Evolutionary conservation across 1,140 invertebrate genomes (phyloP), one percentile per base, ranked within the genome.

Genomic region (Rhopalosiphum maidis): DNA sequence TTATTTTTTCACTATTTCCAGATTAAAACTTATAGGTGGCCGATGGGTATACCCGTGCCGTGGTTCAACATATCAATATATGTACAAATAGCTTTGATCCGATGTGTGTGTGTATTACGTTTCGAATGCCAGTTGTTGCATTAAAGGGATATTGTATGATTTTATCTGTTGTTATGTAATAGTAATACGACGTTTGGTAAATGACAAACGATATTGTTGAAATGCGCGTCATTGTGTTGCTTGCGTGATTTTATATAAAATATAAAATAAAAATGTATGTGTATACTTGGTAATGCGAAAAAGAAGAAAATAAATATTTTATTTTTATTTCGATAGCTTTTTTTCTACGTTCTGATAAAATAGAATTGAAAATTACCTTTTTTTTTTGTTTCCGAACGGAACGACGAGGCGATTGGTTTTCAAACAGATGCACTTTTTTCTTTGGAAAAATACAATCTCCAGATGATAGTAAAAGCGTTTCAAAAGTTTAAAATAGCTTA

Each of bases 281-380:
- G 37, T 85, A 43, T 82, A 82, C 55, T 37, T 82, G 18, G 68
- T 35, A 82, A 35, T 35, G 55, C 9, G n/a, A 82, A 82, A 82
- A n/a, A 35, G 35, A n/a, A 83, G 37, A 41, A 83, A 83, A 23
- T 41, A 83, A 37, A 83, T 41, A 41, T 37, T 83, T 83, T 83
- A 83, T 83, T 41, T 83, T 83, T 83, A 83, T 83, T 83, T 83
- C 22, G 37, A 83, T 83, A 21, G 21, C 22, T 37, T 83, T 37
- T 41, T 37, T 41, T 41, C 35, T 22, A 22, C 22, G 18, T 23
- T 37, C 82, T 9, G 35, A 82, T 82, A 82, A 82, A 82, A 35
- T n/a, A 35, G n/a, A 82, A 82, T 82, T 35, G n/a, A 35, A 82
- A 82, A 82, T 82, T 82, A 82, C n/a, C 35, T 82, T 82, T 82